These are phyloP conservation scores for Orthosia incerta DNA, from an alignment of 2,888 invertebrate genomes.

Conservation along the genomic window DNA sequence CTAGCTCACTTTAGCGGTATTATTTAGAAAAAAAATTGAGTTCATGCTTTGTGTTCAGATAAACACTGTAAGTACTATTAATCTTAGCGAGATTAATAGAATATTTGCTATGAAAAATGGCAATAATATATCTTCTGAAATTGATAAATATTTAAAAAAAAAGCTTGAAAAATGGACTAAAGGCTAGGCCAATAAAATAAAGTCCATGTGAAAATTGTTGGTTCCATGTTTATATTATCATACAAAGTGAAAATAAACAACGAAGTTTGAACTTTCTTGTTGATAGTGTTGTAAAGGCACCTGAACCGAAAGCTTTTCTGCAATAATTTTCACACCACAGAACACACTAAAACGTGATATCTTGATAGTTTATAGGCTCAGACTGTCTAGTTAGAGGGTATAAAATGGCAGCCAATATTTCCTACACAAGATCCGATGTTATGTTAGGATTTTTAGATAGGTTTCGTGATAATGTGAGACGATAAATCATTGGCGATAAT, in stretches of 20 bases:
- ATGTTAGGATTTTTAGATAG: slow-evolving; percentile 50
- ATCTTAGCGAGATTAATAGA: no score
- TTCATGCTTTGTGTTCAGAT: no score
- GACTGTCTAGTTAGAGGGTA: slow-evolving; percentile 49
- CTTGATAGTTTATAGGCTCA: slow-evolving; percentile 54
- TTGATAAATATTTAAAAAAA: not conserved
- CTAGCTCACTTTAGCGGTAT: not conserved
- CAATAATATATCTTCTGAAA: not conserved
- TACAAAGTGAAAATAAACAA: slow-evolving; percentile 21
- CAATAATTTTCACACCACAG: slow-evolving; percentile 47
- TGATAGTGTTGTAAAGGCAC: slow-evolving; percentile 14
- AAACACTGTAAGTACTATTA: no score
- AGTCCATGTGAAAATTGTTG: not conserved
- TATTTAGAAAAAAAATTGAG: not conserved
- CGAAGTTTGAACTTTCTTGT: slow-evolving; percentile 22
- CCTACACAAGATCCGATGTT: slow-evolving; percentile 29
- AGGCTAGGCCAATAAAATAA: not conserved
- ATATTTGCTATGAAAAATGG: not conserved
- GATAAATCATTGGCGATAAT: slow-evolving; percentile 59
- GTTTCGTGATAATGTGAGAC: slow-evolving; percentile 56
- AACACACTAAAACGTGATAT: slow-evolving; percentile 55
- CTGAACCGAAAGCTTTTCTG: slow-evolving; percentile 15
- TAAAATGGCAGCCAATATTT: slow-evolving; percentile 58
- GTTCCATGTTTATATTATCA: not conserved
- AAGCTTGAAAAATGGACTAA: not conserved